Percentiles rank a stretch among this genome's conserved stretches.
phyloP scores from a whole-genome alignment of 2,888 invertebrate genomes.

The Salpingus planirostris region DNA sequence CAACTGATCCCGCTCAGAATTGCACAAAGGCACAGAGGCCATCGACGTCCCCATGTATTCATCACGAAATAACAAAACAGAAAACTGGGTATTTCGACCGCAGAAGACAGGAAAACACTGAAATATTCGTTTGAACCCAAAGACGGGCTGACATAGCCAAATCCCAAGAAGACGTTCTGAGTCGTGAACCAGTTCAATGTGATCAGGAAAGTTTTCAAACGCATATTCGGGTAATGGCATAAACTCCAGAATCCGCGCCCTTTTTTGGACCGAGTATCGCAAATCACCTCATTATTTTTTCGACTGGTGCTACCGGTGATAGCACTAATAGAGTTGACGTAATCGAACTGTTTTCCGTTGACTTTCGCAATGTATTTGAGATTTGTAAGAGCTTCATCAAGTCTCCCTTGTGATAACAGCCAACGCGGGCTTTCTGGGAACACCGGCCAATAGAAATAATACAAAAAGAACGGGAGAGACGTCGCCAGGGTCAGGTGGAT shows the following conservation, averaged over 20 bases:
- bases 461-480: conserved; percentile 75
- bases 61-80: conserved; percentile 81
- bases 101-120: conserved; percentile 78
- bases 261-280: too few species aligned
- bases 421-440: conserved; percentile 88
- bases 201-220: conserved; percentile 76
- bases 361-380: conserved; percentile 68
- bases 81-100: conserved; percentile 85
- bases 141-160: conserved; percentile 86
- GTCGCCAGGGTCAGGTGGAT: conserved; percentile 69
- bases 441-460: conserved; percentile 77
- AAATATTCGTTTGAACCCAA: conserved; percentile 81
- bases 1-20: conserved; percentile 77
- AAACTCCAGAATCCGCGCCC: conserved; percentile 58
- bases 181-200: conserved; percentile 89
- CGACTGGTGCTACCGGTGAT: too few species aligned
- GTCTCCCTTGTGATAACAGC: conserved; percentile 68
- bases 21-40: conserved; percentile 83
- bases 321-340: too few species aligned
- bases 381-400: conserved; percentile 73
- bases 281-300: too few species aligned
- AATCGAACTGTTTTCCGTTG: too few species aligned
- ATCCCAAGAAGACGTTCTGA: conserved; percentile 84
- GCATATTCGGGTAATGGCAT: conserved; percentile 81
- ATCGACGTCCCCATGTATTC: conserved; percentile 79